Evolutionary conservation across 2,797 vertebrate species (phyloP), one percentile per base, ranked within the genome.

Genomic region (Mormyrops attenuatus): DNA sequence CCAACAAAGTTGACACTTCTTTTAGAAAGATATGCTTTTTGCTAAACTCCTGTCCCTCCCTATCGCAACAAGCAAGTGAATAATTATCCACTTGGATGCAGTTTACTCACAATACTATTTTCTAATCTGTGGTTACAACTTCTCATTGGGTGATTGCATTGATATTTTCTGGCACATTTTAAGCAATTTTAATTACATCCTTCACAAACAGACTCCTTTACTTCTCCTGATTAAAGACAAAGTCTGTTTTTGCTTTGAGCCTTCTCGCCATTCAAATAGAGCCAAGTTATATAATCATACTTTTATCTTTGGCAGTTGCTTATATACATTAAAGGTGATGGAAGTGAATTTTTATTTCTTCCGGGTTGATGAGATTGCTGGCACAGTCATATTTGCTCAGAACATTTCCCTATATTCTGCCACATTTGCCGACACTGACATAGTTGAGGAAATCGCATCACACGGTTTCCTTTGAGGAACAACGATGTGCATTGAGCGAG

Each of bases 241-340:
- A 3, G 34, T 57, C 88, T 82, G 34, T 82, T 57, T 30, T 89
- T 26, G 49, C 30, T 44, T 41, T 15, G 52, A 57, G 52, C 34
- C 80, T 55, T 89, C 57, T 41, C 55, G 73, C 49, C 30, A 89
- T 57, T n/a, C 47, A 26, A 55, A 55, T 9, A 87, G 13, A 87
- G 52, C 86, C 86, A 87, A 60, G 87, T 66, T 66, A 49, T 8
- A 88, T 26, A 88, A 69, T 34, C 47, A 41, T 88, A 90, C 80
- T 84, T 90, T 90, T 92, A 91, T 88, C 89, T 73, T 88, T 85
- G 13, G 34, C 55, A 30, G 73, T 73, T 85, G 47, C 87, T 66
- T 47, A 49, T 88, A 17, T 2, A 30, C n/a, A 26, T 49, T 66
- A 49, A 44, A 88, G 53, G 20, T 57, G 63, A 49, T 66, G 87